Conservation (phyloP, 2,888 invertebrate genomes). For the Galeopsomyia nigrocyanea region DNA sequence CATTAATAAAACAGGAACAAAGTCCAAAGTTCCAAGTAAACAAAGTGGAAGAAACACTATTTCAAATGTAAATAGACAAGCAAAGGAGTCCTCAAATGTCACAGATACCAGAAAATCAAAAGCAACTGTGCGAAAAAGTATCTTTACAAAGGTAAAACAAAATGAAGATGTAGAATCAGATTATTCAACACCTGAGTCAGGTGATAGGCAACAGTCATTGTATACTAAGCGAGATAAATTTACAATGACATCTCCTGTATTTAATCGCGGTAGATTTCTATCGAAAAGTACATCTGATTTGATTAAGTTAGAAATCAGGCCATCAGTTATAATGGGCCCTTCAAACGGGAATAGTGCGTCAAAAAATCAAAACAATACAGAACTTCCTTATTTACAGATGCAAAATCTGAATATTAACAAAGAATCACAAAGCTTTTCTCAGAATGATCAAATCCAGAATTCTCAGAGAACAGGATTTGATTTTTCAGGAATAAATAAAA, state of each 20-base stretch:
- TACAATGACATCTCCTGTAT: constrained; percentile 38
- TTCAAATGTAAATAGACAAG: constrained; percentile 6
- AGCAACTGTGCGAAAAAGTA: constrained; percentile 1
- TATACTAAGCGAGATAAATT: constrained; percentile 18
- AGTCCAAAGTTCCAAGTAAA: constrained; percentile 17
- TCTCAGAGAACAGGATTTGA: constrained; percentile 13
- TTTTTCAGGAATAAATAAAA: constrained; percentile 18
- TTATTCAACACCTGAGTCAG: constrained; percentile 7
- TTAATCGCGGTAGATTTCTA: neutral
- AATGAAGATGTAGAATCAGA: constrained; percentile 16
- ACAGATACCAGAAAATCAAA: constrained; percentile 15
- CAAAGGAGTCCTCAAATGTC: constrained; percentile 5
- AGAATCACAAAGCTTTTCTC: too few species aligned
- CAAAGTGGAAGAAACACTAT: constrained; percentile 12
- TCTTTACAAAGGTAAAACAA: constrained; percentile 1
- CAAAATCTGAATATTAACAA: constrained; percentile 26
- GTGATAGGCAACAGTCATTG: neutral
- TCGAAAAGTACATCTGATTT: constrained; percentile 18
- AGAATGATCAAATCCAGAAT: neutral
- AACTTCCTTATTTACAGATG: constrained; percentile 13
- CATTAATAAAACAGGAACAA: constrained; percentile 33
- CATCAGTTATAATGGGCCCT: constrained; percentile 31
- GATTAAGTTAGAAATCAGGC: constrained; percentile 28
- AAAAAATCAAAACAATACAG: constrained; percentile 5
- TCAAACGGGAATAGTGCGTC: constrained; percentile 7